These are phyloP conservation scores for Volucella bombylans DNA, from an alignment of 2,888 invertebrate species.

Conservation along the genomic window DNA sequence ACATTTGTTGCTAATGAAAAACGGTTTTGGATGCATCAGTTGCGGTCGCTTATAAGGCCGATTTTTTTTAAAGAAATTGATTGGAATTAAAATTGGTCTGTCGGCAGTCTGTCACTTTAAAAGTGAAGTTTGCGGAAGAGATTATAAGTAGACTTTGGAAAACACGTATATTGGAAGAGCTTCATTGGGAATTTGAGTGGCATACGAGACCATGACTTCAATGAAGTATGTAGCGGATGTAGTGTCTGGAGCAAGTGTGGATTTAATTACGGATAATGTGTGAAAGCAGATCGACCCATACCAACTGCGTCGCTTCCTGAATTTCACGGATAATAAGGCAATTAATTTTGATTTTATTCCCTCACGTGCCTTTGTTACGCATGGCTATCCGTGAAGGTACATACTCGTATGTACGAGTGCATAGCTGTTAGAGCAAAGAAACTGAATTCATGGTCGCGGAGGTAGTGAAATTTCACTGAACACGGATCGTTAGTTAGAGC, in stretches of 20 bases:
- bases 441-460: too few species aligned
- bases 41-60: not conserved
- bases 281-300: too few species aligned
- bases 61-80: slow-evolving; percentile 59
- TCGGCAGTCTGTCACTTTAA: not conserved
- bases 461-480: too few species aligned
- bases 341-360: too few species aligned
- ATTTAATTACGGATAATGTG: slow-evolving; percentile 12
- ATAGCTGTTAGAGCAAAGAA: too few species aligned
- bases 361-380: too few species aligned
- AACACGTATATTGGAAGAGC: slow-evolving; percentile 23
- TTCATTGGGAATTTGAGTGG: slow-evolving; percentile 12
- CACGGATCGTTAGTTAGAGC: too few species aligned
- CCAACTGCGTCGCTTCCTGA: too few species aligned
- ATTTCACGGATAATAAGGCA: too few species aligned
- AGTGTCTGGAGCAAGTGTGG: slow-evolving; percentile 3
- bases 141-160: slow-evolving; percentile 2
- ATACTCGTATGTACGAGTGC: too few species aligned
- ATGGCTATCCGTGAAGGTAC: too few species aligned
- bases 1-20: slow-evolving; percentile 67
- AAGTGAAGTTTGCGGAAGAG: slow-evolving; percentile 58
- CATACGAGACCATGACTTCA: not conserved
- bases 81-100: slow-evolving; percentile 48
- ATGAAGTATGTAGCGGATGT: not conserved
- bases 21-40: slow-evolving; percentile 43